Evolutionary conservation across 2,888 invertebrate species (phyloP).

Genomic region (Eueremaeus valkanovi): DNA sequence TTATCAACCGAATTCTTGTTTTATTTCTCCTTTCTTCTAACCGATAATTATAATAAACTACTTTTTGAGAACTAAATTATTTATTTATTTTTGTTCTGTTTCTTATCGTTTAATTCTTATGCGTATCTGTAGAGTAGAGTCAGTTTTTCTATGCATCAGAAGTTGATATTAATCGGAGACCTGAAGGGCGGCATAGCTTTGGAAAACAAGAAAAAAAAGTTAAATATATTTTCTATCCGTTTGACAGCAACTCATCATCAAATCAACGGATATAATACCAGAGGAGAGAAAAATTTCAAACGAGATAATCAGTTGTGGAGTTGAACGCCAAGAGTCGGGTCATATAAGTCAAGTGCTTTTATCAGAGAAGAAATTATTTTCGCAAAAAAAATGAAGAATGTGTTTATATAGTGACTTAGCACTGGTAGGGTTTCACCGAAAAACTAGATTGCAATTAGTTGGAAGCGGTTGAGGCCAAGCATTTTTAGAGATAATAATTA

Average conservation of each 20-base stretch:
- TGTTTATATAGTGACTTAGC: too few relatives aligned
- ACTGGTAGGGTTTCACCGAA: too few relatives aligned
- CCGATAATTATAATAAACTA: not conserved
- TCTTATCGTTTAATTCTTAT: not conserved
- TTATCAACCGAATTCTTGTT: not conserved
- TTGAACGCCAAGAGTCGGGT: not conserved
- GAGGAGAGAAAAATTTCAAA: not conserved
- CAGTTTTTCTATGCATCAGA: not conserved
- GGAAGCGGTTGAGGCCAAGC: too few relatives aligned
- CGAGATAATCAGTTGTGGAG: not conserved
- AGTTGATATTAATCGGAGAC: not conserved
- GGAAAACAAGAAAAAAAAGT: not conserved
- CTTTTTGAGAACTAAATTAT: not conserved
- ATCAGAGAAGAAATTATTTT: not conserved
- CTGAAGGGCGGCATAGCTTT: slow-evolving; percentile 14
- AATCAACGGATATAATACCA: not conserved
- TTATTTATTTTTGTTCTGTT: not conserved
- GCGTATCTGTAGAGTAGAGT: not conserved
- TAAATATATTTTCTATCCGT: not conserved
- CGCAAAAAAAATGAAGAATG: not conserved
- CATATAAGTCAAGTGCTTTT: not conserved
- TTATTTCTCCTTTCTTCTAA: not conserved
- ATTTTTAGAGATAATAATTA: too few relatives aligned
- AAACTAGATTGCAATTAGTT: too few relatives aligned
- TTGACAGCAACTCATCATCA: slow-evolving; percentile 16